Evolutionary conservation across 2,888 invertebrate species (phyloP), one percentile per base, ranked within the genome.

Genomic region (Dugesia japonica): DNA sequence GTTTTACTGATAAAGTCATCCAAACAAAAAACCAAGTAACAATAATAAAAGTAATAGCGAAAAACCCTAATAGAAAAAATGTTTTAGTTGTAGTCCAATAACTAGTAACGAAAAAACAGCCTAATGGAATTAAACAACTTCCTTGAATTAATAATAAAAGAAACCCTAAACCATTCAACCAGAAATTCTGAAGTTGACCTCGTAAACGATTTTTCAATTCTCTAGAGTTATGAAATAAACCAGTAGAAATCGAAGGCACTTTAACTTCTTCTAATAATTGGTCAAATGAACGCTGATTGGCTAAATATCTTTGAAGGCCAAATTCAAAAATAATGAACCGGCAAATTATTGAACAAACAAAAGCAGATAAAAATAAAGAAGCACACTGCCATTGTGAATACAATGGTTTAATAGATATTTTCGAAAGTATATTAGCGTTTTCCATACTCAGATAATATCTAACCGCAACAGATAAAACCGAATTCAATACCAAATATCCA

Each of bases 221-320:
- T 56, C 56, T 56, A 9, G 56, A 56, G n/a, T 56, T 56, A 23
- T 56, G 56, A 56, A 56, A 56, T n/a, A 56, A 56, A 4, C 56
- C 56, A n/a, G 23, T 56, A 56, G 56, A 56, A 9, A 56, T 56
- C 1, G 56, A 56, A 56, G 56, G 56, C 56, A 56, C 56, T 56
- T 56, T 56, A 20, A 56, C 56, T 56, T 56, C 56, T 56, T 56
- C 56, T 20, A 56, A n/a, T 9, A 56, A n/a, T n/a, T 56, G 56
- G 17, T 56, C 23, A 56, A 20, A 56, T 56, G 56, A 56, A 23
- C 56, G 56, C n/a, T 20, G 23, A 56, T 56, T 56, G 20, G 56
- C n/a, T n/a, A 56, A 56, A 56, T 56, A 56, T 56, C 56, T n/a
- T n/a, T 56, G 56, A 56, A 56, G 56, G 17, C 56, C 56, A 23